These are phyloP conservation scores for Meloidogyne exigua DNA, from an alignment of 1,140 invertebrate genomes.

Conservation along the genomic window DNA sequence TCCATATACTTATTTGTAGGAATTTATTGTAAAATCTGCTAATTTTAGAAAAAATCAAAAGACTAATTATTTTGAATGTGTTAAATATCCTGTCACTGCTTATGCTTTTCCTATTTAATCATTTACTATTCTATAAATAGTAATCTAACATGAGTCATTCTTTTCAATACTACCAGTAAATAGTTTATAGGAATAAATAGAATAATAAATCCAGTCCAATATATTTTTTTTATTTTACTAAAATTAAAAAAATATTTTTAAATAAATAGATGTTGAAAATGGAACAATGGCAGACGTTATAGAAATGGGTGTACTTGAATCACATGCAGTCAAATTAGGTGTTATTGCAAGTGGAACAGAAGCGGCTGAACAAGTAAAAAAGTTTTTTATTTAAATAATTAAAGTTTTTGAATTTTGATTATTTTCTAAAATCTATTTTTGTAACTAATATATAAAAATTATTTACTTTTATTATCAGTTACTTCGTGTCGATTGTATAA, in stretches of 20 bases:
- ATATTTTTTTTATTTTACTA: too few species aligned
- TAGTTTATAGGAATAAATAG: too few species aligned
- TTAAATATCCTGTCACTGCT: too few species aligned
- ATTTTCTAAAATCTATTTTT: too few species aligned
- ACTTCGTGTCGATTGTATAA: conserved; percentile 92
- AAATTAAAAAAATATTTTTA: background rate
- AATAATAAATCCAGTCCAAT: too few species aligned
- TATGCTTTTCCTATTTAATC: too few species aligned
- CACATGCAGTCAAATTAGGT: conserved; percentile 91
- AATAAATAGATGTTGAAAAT: conserved; percentile 65
- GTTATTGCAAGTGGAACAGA: conserved; percentile 89
- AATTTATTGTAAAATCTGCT: background rate
- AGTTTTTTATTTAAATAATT: background rate
- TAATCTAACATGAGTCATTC: too few species aligned
- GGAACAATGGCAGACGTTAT: conserved; percentile 74
- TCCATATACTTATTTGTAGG: background rate
- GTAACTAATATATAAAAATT: too few species aligned
- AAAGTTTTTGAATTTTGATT: too few species aligned
- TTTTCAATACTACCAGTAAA: too few species aligned
- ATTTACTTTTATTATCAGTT: conserved; percentile 73
- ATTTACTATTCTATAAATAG: too few species aligned
- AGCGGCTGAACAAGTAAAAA: conserved; percentile 76
- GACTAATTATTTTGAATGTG: background rate
- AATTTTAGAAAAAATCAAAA: background rate
- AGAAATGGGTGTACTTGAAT: conserved; percentile 87